Conservation (phyloP, 1,140 invertebrate genomes). For the Psix sp. region DNA sequence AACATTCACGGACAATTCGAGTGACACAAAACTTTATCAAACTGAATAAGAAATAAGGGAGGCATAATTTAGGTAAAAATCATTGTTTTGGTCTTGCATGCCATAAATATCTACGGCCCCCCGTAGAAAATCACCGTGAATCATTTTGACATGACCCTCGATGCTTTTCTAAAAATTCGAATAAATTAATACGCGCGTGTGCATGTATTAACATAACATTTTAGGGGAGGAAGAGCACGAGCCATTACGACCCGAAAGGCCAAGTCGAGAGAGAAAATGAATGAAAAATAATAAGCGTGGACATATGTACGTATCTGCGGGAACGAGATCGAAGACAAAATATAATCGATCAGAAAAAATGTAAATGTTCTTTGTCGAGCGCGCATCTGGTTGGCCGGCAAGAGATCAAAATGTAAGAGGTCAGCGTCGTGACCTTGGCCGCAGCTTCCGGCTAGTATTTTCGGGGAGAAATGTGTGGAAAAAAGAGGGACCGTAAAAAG, state of each 20-base stretch:
- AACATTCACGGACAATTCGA: too few species aligned
- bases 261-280: slow-evolving; percentile 44
- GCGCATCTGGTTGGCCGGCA: slow-evolving; percentile 67
- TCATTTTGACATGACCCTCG: slow-evolving; percentile 59
- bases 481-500: slow-evolving; percentile 18
- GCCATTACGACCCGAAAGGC: slow-evolving; percentile 66
- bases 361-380: slow-evolving; percentile 53
- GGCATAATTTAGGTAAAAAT: slow-evolving; percentile 12
- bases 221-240: slow-evolving; percentile 67
- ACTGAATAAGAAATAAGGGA: slow-evolving; percentile 1
- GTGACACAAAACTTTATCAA: not conserved
- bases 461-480: slow-evolving; percentile 66
- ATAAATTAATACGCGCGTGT: slow-evolving; percentile 74
- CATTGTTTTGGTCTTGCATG: slow-evolving; percentile 41
- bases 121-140: slow-evolving; percentile 55
- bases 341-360: slow-evolving; percentile 61
- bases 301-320: slow-evolving; percentile 50
- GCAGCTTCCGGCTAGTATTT: slow-evolving; percentile 62
- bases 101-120: slow-evolving; percentile 50
- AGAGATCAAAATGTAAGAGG: slow-evolving; percentile 65
- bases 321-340: slow-evolving; percentile 42
- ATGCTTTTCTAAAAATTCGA: slow-evolving; percentile 72
- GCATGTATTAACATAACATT: slow-evolving; percentile 71
- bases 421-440: slow-evolving; percentile 70
- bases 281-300: slow-evolving; percentile 53